These are phyloP conservation scores for Propithecus perrieri DNA, from an alignment of 2,797 vertebrate genomes.

Conservation along the genomic window DNA sequence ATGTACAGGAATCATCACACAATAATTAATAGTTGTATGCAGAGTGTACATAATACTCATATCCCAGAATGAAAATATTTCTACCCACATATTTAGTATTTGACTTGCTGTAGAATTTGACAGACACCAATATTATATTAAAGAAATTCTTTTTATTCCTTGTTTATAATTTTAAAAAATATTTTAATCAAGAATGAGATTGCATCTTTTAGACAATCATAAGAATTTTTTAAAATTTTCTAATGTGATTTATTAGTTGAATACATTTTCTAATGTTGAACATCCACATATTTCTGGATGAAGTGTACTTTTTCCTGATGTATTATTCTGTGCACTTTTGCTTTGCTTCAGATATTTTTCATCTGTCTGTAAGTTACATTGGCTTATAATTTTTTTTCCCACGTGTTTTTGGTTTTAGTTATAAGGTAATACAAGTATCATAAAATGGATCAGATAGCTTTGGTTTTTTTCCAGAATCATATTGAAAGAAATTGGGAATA, in stretches of 20 bases:
- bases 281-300: background rate
- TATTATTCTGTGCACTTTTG: background rate
- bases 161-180: background rate
- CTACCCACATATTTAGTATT: background rate
- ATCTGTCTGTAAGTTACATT: background rate
- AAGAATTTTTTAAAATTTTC: background rate
- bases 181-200: background rate
- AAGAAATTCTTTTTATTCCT: background rate
- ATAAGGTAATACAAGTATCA: background rate
- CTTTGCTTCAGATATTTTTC: background rate
- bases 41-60: background rate
- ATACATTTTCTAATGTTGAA: background rate
- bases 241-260: background rate
- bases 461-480: background rate
- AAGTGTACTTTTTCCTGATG: background rate
- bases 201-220: background rate
- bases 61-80: background rate
- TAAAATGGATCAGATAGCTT: background rate
- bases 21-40: background rate
- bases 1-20: background rate
- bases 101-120: background rate
- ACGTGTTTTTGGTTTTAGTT: background rate
- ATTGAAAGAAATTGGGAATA: background rate
- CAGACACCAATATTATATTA: background rate
- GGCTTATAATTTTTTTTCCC: background rate